These are phyloP conservation scores for Manis pentadactyla DNA, from an alignment of 2,797 vertebrate genomes.

Conservation along the genomic window DNA sequence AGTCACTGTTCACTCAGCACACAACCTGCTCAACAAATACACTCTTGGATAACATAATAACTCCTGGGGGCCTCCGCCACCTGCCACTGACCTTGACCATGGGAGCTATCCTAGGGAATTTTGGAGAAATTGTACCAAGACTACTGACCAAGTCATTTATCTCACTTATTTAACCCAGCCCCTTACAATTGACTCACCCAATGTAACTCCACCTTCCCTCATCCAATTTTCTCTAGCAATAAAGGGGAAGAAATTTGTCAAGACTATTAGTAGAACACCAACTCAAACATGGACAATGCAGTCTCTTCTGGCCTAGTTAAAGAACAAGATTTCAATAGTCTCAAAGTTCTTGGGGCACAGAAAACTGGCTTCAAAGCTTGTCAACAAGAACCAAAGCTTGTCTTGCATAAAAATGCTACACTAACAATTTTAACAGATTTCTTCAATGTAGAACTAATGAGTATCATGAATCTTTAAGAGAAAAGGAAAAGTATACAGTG, in stretches of 20 bases:
- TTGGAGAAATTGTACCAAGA: slow-evolving; percentile 12
- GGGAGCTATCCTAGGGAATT: not conserved
- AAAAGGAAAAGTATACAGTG: not conserved
- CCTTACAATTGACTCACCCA: not conserved
- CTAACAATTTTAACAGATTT: slow-evolving; percentile 9
- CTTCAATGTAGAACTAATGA: not conserved
- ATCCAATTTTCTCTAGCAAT: not conserved
- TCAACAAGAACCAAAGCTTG: not conserved
- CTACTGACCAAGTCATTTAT: not conserved
- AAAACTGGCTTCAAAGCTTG: not conserved
- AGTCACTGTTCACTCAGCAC: not conserved
- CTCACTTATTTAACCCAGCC: not conserved
- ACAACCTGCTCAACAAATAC: not conserved
- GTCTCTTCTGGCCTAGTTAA: not conserved
- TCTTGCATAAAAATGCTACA: not conserved
- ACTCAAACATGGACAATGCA: not conserved
- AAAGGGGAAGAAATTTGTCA: not conserved
- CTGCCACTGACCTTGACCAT: not conserved
- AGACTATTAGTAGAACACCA: not conserved
- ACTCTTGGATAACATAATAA: not conserved
- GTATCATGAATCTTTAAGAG: not conserved
- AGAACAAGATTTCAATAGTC: not conserved
- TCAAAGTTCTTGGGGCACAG: not conserved
- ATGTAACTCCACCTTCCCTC: not conserved
- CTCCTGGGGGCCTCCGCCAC: not conserved